Percentiles rank a stretch among this genome's conserved stretches.
Conservation (phyloP, 2,888 invertebrate species). For the Tethea ocularis region DNA sequence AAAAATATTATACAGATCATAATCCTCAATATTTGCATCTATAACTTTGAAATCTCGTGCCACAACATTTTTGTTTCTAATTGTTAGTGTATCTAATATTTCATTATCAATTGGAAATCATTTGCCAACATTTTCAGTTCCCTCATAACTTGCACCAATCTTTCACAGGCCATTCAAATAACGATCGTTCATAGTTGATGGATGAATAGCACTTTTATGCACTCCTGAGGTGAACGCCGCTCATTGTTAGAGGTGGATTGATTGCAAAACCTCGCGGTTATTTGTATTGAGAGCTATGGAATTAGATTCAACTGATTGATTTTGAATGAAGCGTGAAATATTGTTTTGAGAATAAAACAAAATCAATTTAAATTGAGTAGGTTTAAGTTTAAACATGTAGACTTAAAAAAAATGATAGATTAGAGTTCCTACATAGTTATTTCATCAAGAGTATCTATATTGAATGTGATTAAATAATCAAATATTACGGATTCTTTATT, state of each 20-base stretch:
- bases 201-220: slow-evolving; percentile 66
- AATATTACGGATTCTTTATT: too few species aligned
- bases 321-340: slow-evolving; percentile 40
- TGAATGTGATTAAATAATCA: too few species aligned
- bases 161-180: slow-evolving; percentile 40
- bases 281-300: slow-evolving; percentile 17
- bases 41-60: background rate
- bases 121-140: slow-evolving; percentile 13
- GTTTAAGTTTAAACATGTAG: background rate
- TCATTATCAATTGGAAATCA: background rate
- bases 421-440: too few species aligned
- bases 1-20: too few species aligned
- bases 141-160: slow-evolving; percentile 30
- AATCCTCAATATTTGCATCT: too few species aligned
- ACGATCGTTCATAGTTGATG: slow-evolving; percentile 63
- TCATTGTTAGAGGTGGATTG: slow-evolving; percentile 35
- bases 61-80: too few species aligned
- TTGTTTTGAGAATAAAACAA: slow-evolving; percentile 32
- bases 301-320: slow-evolving; percentile 34
- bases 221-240: slow-evolving; percentile 41
- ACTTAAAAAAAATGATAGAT: too few species aligned
- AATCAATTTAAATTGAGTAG: background rate
- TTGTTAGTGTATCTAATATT: too few species aligned
- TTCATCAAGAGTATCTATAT: too few species aligned
- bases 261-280: slow-evolving; percentile 38